A percentile compares a stretch with the other conserved stretches of the same genome.
Conservation (phyloP, 1,140 invertebrate species). For the Lordiphosa mommai region DNA sequence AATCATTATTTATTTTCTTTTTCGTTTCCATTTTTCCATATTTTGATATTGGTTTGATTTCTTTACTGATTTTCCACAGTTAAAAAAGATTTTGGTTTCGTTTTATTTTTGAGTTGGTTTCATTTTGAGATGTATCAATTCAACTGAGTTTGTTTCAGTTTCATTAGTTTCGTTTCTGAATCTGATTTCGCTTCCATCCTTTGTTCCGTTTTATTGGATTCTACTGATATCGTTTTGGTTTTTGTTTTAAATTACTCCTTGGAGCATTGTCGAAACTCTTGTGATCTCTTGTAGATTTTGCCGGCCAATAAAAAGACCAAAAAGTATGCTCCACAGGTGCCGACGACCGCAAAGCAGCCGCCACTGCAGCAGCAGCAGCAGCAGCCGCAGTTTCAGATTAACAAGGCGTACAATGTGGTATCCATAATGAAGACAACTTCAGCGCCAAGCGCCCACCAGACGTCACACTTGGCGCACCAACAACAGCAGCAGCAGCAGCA, state of each 20-base stretch:
- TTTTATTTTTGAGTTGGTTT: too few species aligned
- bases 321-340: constrained; percentile 47
- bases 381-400: constrained; percentile 57
- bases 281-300: constrained; percentile 65
- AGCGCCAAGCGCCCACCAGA: constrained; percentile 31
- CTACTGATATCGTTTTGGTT: neutral
- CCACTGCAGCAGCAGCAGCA: constrained; percentile 16
- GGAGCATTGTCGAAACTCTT: constrained; percentile 30
- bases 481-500: constrained; percentile 16
- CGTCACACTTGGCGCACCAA: constrained; percentile 16
- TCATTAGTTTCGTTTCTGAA: too few species aligned
- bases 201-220: neutral
- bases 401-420: constrained; percentile 53
- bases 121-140: too few species aligned
- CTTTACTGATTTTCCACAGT: too few species aligned
- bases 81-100: too few species aligned
- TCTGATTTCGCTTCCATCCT: neutral
- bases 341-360: constrained; percentile 31
- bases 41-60: too few species aligned
- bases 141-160: too few species aligned
- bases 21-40: too few species aligned
- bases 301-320: constrained; percentile 60
- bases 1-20: too few species aligned
- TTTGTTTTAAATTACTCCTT: constrained; percentile 2
- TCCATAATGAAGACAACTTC: constrained; percentile 40